A percentile compares a stretch with the other conserved stretches of the same genome.
phyloP scores from a whole-genome alignment of 2,113 vertebrate genomes.

The Psettodes erumei region DNA sequence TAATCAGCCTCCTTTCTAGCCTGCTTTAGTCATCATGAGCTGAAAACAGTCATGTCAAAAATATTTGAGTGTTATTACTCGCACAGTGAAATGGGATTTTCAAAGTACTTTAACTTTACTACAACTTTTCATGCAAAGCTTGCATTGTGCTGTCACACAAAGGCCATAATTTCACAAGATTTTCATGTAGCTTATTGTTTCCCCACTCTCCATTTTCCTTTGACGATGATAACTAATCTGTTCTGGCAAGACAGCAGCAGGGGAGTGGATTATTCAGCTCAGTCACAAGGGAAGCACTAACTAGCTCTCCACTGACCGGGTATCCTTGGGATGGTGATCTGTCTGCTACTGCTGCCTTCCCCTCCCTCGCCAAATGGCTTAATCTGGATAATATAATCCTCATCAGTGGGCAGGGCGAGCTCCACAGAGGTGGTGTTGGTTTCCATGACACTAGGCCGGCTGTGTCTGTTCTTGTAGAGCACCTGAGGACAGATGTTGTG shows the following conservation, averaged over 20 bases:
- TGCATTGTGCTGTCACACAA: constrained; percentile 15
- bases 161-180: constrained; percentile 33
- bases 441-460: constrained; percentile 90
- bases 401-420: constrained; percentile 91
- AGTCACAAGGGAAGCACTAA: constrained; percentile 38
- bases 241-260: constrained; percentile 26
- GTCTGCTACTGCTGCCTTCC: constrained; percentile 93
- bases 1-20: neutral
- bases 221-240: constrained; percentile 42
- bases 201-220: constrained; percentile 26
- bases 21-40: constrained; percentile 26
- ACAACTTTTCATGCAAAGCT: constrained; percentile 17
- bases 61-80: neutral
- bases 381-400: constrained; percentile 97
- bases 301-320: constrained; percentile 77
- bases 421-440: constrained; percentile 96
- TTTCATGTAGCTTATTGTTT: constrained; percentile 49
- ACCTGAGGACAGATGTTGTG: constrained; percentile 81
- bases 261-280: constrained; percentile 41
- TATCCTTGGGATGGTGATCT: constrained; percentile 95
- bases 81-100: neutral
- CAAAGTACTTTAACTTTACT: constrained; percentile 1
- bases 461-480: constrained; percentile 92
- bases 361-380: constrained; percentile 96
- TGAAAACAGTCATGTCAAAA: constrained; percentile 21